Evolutionary conservation across 2,888 invertebrate genomes (phyloP).

Genomic region (Stenoptilia bipunctidactyla): DNA sequence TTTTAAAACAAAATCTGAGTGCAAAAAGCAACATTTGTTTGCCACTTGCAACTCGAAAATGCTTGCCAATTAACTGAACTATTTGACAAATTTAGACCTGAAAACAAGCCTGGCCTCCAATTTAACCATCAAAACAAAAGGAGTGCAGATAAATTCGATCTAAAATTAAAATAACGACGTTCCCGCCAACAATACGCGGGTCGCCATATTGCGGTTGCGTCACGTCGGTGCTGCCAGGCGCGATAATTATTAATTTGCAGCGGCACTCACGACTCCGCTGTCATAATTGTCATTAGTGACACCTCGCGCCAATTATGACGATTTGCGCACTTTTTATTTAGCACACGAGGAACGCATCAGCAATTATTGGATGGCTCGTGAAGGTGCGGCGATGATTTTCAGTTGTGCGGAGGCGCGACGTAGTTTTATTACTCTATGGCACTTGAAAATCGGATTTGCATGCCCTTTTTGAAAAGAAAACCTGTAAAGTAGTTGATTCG

Average conservation of each 20-base stretch:
- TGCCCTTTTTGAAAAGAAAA: not conserved
- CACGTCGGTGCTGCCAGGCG: constrained; percentile 59
- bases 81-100: no score
- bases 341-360: constrained; percentile 50
- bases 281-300: constrained; percentile 69
- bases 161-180: constrained; percentile 37
- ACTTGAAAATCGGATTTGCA: not conserved
- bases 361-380: constrained; percentile 61
- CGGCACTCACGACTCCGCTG: constrained; percentile 25
- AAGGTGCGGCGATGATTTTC: constrained; percentile 32
- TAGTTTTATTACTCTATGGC: constrained; percentile 2
- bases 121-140: constrained; percentile 10
- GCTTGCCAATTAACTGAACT: no score
- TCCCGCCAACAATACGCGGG: constrained; percentile 49
- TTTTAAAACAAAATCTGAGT: no score
- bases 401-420: constrained; percentile 23
- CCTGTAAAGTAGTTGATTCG: no score
- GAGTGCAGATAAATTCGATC: constrained; percentile 23
- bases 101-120: not conserved
- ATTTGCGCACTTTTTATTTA: constrained; percentile 54
- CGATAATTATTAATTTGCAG: constrained; percentile 68
- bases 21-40: no score
- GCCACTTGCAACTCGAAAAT: no score
- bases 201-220: constrained; percentile 53
- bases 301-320: constrained; percentile 67